Evolutionary conservation across 2,888 invertebrate species (phyloP).

Genomic region (Rotaria magnacalcarata): DNA sequence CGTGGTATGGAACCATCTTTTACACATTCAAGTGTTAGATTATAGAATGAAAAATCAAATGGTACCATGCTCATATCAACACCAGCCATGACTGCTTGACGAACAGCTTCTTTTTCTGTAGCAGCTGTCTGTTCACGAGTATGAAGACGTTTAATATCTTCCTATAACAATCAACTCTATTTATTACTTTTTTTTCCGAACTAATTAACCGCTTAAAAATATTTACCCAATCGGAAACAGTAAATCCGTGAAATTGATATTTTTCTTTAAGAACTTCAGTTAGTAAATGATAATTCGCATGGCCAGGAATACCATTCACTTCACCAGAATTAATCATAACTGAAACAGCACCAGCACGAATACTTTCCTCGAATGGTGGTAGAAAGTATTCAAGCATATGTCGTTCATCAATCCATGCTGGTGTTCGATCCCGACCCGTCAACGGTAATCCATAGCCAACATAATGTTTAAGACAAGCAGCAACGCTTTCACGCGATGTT

Average conservation of each 20-base stretch:
- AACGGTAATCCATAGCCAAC: constrained; percentile 38
- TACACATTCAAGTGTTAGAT: neutral
- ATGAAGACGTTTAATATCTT: constrained; percentile 38
- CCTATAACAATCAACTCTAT: neutral
- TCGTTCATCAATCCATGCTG: constrained; percentile 38
- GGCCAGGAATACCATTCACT: constrained; percentile 42
- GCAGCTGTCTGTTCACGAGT: constrained; percentile 33
- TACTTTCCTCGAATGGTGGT: constrained; percentile 40
- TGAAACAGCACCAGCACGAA: constrained; percentile 37
- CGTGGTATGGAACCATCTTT: neutral
- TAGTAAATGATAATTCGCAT: constrained; percentile 38
- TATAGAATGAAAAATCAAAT: constrained; percentile 32
- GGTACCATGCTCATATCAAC: constrained; percentile 42
- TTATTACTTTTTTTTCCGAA: too few species aligned
- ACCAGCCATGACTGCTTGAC: constrained; percentile 40
- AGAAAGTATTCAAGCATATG: constrained; percentile 33
- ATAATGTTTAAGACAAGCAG: constrained; percentile 39
- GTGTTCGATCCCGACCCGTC: constrained; percentile 38
- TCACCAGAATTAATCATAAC: constrained; percentile 43
- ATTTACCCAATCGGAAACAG: constrained; percentile 37
- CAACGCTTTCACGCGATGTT: constrained; percentile 5
- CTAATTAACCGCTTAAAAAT: too few species aligned
- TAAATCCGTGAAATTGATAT: constrained; percentile 37
- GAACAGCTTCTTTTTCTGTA: constrained; percentile 38
- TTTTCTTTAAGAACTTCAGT: constrained; percentile 39